Evolutionary conservation across 1,140 invertebrate genomes (phyloP), one percentile per base, ranked within the genome.

Genomic region (Drosophila suzukii): DNA sequence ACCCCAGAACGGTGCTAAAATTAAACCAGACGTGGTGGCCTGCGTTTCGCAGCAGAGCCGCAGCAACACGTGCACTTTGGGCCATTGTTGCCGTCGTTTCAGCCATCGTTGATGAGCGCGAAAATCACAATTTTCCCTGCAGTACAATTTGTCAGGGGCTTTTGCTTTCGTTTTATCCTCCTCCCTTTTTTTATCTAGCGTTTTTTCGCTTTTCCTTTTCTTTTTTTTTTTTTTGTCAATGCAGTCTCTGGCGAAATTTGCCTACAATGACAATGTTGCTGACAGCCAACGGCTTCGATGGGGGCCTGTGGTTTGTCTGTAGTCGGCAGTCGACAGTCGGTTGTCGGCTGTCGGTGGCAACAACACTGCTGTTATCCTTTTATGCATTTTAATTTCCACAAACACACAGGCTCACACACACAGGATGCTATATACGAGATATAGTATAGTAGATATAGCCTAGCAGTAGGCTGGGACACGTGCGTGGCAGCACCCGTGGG

Each of bases 91-190:
- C 30, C 54, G 24, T 20, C 61, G 44, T 24, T 75, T 65, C n/a
- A 58, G 53, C 11, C 62, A 49, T 36, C 66, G 75, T 61, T 78
- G 82, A 88, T 88, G 84, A 89, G 80, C 83, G 79, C 71, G 80
- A 88, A 88, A 88, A 88, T 88, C 83, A 76, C 75, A 86, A 86
- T 86, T 86, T 86, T 86, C 83, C 83, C 83, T 77, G 83, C 76
- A 83, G 83, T 80, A 88, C 84, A 89, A 89, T 88, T 89, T 88
- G 75, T 78, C 49, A 60, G 47, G 32, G 49, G 41, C 44, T 56
- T 71, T 86, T 56, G 63, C 53, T 55, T 43, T 46, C 43, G 53
- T 82, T 74, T 38, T 15, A 30, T 41, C 32, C 12, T 47, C 32
- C 4, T 12, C 44, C 32, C 4, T 12, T 13, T 59, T 10, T 43